These are phyloP conservation scores for Capreolus pygargus DNA, from an alignment of 2,113 vertebrate species.

Conservation along the genomic window DNA sequence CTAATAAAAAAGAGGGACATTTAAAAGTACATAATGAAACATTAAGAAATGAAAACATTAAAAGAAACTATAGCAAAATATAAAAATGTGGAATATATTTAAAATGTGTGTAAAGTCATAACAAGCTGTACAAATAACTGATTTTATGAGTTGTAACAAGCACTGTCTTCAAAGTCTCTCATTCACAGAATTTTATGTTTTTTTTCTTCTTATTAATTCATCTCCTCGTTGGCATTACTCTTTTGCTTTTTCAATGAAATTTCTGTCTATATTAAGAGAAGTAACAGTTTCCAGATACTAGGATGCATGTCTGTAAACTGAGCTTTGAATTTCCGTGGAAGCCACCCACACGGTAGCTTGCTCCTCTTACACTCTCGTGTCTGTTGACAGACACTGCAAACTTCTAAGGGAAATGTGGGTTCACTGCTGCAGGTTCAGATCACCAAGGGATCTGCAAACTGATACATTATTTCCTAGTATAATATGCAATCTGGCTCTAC, in stretches of 20 bases:
- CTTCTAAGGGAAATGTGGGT: neutral
- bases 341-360: neutral
- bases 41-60: neutral
- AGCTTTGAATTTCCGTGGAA: neutral
- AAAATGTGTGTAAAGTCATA: neutral
- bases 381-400: neutral
- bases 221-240: neutral
- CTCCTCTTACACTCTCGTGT: too few species aligned
- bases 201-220: neutral
- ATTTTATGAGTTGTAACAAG: neutral
- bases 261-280: neutral
- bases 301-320: neutral
- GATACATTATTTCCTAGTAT: neutral
- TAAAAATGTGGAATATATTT: neutral
- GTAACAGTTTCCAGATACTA: neutral
- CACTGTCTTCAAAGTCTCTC: neutral
- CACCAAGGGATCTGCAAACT: neutral
- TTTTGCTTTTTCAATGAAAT: neutral
- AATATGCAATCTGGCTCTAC: neutral
- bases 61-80: neutral
- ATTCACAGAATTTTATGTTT: neutral
- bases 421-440: neutral
- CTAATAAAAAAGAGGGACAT: neutral
- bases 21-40: neutral
- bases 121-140: neutral